These are phyloP conservation scores for Lamprotornis superbus DNA, from an alignment of 2,113 vertebrate species.

Conservation along the genomic window DNA sequence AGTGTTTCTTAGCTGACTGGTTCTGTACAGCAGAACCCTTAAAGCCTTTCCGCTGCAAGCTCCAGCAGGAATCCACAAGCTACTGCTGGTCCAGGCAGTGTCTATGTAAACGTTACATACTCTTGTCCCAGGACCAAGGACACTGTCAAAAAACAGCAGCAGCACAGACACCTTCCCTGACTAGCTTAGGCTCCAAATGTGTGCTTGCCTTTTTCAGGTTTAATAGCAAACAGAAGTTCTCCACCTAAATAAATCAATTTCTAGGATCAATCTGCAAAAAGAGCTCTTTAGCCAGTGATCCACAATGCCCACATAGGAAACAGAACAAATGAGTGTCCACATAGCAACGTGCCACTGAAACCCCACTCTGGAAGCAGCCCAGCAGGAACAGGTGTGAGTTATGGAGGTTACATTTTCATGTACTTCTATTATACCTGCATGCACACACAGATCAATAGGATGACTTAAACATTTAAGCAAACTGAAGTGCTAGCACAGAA, in stretches of 20 bases:
- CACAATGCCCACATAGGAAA: background rate
- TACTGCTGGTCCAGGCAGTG: background rate
- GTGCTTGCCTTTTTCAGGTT: background rate
- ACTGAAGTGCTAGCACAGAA: background rate
- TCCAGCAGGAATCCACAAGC: background rate
- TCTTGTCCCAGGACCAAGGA: background rate
- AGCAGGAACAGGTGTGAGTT: background rate
- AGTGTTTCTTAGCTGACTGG: background rate
- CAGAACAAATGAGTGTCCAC: background rate
- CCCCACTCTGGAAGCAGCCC: background rate
- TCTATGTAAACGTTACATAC: rapidly evolving
- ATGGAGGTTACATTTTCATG: background rate
- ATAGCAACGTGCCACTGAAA: background rate
- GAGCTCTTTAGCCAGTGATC: background rate
- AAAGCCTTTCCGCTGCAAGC: background rate
- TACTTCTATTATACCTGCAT: background rate
- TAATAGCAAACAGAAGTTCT: background rate
- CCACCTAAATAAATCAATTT: background rate
- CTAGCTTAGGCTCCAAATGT: background rate
- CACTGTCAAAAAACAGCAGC: background rate
- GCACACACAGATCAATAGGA: background rate
- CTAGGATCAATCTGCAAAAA: background rate
- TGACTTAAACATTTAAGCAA: background rate
- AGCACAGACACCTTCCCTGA: background rate
- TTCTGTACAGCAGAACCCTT: background rate